Evolutionary conservation across 2,797 vertebrate species (phyloP), one percentile per base, ranked within the genome.

Genomic region (Salarias fasciatus): DNA sequence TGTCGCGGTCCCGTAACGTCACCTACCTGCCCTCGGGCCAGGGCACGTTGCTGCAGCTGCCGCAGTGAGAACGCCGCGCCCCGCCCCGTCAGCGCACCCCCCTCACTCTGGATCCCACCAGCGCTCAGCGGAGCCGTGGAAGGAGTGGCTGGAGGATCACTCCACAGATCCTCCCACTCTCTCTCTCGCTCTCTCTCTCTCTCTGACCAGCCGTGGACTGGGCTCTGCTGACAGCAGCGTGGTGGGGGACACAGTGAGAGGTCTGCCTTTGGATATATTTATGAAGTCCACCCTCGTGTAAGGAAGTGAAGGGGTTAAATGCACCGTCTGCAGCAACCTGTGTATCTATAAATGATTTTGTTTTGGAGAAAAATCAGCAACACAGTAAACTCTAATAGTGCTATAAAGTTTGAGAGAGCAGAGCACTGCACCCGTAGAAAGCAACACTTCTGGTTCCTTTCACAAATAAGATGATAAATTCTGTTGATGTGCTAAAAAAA

Each of bases 1-100:
- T 99, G 2, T 95, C 96, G 0, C 93, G 95, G 29, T 95, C 97
- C 0, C 94, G 96, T 46, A 99, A 98, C 30, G 84, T 99, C 88
- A 98, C 96, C 55, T 99, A 99, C 81, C 91, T 99, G 84, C 97
- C 96, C 0, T 88, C 95, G 0, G 96, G 96, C 42, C 97, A 99
- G 92, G 94, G 95, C 0, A 95, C 97, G 13, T 92, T 99, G 72
- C 92, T 99, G 37, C 96, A 99, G 88, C 90, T 99, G 80, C 97
- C 96, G 0, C 96, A 98, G 87, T 99, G 94, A 97, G 54, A 12
- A 55, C 13, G 13, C 18, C 24, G 4, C 9, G 30, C 0, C 10
- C 66, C 33, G 15, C 12, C 47, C 61, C 49, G 0, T 0, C 24
- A 24, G 4, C 8, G 33, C 1, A 11, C 68, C n/a, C n/a, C 2